phyloP scores from a whole-genome alignment of 2,888 invertebrate species.

The Acanthosoma haemorrhoidale region DNA sequence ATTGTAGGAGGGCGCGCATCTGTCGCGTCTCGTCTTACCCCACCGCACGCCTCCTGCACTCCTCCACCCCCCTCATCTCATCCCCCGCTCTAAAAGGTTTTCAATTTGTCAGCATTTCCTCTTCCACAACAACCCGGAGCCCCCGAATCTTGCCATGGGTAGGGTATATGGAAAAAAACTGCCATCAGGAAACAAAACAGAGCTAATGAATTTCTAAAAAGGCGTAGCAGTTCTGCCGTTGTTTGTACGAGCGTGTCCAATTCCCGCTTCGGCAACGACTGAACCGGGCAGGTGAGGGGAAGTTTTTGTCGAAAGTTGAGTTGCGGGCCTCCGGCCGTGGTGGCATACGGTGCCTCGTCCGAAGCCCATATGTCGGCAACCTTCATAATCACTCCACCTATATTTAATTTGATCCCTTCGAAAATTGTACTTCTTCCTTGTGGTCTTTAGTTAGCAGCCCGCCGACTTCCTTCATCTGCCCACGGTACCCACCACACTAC shows the following conservation, averaged over 20 bases:
- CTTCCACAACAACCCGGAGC: neutral
- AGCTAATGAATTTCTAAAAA: conserved; percentile 26
- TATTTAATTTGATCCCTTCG: neutral
- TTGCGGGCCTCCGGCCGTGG: conserved; percentile 15
- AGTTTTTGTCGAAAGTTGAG: conserved; percentile 33
- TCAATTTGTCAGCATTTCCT: conserved; percentile 23
- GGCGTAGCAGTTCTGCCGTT: conserved; percentile 9
- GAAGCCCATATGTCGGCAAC: conserved; percentile 24
- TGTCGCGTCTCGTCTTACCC: conserved; percentile 23
- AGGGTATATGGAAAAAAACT: conserved; percentile 2
- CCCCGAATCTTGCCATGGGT: too few relatives aligned
- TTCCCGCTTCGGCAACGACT: neutral
- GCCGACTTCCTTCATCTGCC: too few relatives aligned
- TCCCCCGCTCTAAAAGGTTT: conserved; percentile 7
- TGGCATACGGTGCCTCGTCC: conserved; percentile 29
- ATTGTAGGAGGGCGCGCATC: conserved; percentile 14
- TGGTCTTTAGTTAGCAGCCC: too few relatives aligned
- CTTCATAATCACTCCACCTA: neutral
- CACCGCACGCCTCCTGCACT: neutral
- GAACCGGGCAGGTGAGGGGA: neutral
- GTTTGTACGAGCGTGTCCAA: conserved; percentile 18
- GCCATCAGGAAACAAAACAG: neutral
- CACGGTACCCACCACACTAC: too few relatives aligned
- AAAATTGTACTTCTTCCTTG: neutral
- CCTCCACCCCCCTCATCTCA: neutral